Percentiles rank a stretch among this genome's conserved stretches.
Conservation (phyloP, 2,888 invertebrate genomes). For the Phengaris arion region DNA sequence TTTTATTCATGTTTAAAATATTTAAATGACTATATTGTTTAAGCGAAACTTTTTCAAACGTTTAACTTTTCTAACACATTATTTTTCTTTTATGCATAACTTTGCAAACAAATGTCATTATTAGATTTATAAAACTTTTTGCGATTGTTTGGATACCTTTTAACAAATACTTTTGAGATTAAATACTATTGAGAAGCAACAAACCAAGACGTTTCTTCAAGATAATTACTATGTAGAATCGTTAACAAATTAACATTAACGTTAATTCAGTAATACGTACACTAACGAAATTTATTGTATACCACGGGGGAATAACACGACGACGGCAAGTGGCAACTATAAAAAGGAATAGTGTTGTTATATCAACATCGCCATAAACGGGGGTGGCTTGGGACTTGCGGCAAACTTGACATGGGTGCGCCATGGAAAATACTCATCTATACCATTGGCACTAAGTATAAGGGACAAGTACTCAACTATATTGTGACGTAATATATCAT, state of each 20-base stretch:
- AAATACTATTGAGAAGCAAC: too few relatives aligned
- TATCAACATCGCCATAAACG: constrained; percentile 65
- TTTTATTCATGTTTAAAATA: neutral
- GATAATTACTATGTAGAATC: neutral
- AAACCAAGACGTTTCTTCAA: neutral
- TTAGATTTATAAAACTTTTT: neutral
- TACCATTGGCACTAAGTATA: constrained; percentile 18
- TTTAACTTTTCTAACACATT: neutral
- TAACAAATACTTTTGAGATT: neutral
- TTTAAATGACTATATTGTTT: constrained; percentile 22
- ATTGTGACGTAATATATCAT: neutral
- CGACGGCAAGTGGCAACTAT: constrained; percentile 13
- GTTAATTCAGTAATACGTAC: constrained; percentile 14
- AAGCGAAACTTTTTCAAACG: neutral
- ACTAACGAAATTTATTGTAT: neutral
- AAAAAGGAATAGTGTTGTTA: constrained; percentile 46
- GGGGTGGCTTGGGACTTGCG: constrained; percentile 49
- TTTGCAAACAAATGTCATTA: neutral
- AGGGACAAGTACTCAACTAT: constrained; percentile 3
- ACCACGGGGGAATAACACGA: constrained; percentile 17
- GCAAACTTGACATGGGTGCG: constrained; percentile 29
- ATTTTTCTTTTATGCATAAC: neutral
- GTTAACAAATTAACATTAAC: neutral
- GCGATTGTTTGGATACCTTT: neutral
- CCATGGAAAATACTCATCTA: constrained; percentile 19